Evolutionary conservation across 2,888 invertebrate genomes (phyloP).

Genomic region (Chalcis sispes): DNA sequence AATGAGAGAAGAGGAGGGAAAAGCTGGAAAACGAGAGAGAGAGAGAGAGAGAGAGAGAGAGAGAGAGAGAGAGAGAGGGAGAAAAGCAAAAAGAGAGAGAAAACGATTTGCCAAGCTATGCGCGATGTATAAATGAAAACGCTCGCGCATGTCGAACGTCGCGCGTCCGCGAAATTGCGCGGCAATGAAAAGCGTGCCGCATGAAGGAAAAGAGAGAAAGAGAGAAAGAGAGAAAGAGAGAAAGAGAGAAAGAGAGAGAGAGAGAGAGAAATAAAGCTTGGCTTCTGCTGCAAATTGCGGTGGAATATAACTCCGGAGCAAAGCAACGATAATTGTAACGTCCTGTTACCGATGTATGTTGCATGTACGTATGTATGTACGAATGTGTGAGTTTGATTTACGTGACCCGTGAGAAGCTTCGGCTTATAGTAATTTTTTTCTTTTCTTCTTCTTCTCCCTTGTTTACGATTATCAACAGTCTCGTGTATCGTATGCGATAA

Average conservation of each 20-base stretch:
- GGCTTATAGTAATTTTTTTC: conserved; percentile 38
- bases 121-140: conserved; percentile 29
- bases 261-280: neutral
- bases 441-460: neutral
- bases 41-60: neutral
- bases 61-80: no score
- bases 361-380: no score
- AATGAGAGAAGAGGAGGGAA: neutral
- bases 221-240: neutral
- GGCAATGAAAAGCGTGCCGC: conserved; percentile 54
- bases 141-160: no score
- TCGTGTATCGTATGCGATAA: neutral
- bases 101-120: conserved; percentile 12
- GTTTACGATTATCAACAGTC: no score
- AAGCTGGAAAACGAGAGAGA: conserved; percentile 1
- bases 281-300: conserved; percentile 56
- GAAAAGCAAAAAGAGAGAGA: no score
- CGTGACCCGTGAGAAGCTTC: conserved; percentile 17
- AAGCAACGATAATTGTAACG: conserved; percentile 51
- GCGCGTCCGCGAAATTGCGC: conserved; percentile 42
- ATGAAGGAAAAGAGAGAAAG: neutral
- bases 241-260: neutral
- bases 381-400: conserved; percentile 33
- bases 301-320: conserved; percentile 53
- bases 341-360: neutral